phyloP scores from a whole-genome alignment of 2,888 invertebrate genomes.

The Eilema griseolum region DNA sequence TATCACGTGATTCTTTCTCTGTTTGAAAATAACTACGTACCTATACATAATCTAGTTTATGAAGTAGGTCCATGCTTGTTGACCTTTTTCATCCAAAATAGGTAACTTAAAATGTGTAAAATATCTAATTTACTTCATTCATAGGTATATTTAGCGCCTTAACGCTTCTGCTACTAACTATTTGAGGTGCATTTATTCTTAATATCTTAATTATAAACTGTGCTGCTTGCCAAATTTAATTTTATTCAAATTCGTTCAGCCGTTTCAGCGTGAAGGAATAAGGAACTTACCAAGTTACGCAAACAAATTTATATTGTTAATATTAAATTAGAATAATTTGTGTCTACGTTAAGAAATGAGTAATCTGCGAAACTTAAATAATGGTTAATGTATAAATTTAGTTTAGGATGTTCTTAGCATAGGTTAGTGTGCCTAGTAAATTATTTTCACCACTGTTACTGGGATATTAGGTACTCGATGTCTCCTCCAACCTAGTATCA shows the following conservation, averaged over 20 bases:
- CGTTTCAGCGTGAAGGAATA: background rate
- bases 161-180: background rate
- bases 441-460: background rate
- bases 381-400: background rate
- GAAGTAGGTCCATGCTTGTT: background rate
- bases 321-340: background rate
- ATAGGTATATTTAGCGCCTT: background rate
- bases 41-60: background rate
- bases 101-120: too few species aligned
- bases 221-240: background rate
- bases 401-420: background rate
- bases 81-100: background rate
- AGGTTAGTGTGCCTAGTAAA: background rate
- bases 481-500: background rate
- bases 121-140: too few species aligned
- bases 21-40: background rate
- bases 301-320: background rate
- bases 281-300: background rate
- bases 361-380: background rate
- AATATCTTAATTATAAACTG: background rate
- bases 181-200: background rate
- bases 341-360: background rate
- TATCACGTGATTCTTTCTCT: conserved; percentile 7
- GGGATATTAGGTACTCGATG: background rate
- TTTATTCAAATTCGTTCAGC: background rate